Evolutionary conservation across 2,797 vertebrate genomes (phyloP).

Genomic region (Phataginus tetradactyla): DNA sequence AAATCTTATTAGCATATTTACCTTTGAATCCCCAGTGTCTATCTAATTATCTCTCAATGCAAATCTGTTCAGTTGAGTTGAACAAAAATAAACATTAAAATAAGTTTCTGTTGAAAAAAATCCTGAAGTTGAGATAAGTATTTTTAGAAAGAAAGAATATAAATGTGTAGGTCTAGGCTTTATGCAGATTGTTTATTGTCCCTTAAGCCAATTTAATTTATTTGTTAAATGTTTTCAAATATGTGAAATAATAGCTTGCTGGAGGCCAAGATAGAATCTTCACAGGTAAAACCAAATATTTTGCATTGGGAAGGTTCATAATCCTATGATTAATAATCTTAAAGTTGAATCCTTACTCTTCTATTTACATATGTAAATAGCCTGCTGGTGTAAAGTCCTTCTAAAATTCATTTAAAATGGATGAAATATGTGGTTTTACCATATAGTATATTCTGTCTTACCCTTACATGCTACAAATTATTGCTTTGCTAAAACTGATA

Average conservation of each 20-base stretch:
- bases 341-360: background rate
- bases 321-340: background rate
- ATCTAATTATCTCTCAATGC: background rate
- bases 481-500: background rate
- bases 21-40: background rate
- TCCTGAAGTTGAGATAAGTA: background rate
- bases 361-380: background rate
- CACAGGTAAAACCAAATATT: background rate
- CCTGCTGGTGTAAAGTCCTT: background rate
- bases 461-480: background rate
- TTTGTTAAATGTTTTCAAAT: background rate
- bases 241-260: background rate
- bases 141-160: background rate
- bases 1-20: slow-evolving; percentile 27
- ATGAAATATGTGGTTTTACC: background rate
- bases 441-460: background rate
- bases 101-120: background rate
- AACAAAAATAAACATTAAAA: slow-evolving; percentile 1
- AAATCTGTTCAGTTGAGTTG: background rate
- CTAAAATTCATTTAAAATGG: background rate
- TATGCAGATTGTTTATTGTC: background rate
- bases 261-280: background rate
- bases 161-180: background rate
- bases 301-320: background rate
- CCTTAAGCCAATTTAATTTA: background rate